A percentile compares a stretch with the other conserved stretches of the same genome.
Conservation (phyloP, 2,797 vertebrate genomes). For the Menidia menidia region DNA sequence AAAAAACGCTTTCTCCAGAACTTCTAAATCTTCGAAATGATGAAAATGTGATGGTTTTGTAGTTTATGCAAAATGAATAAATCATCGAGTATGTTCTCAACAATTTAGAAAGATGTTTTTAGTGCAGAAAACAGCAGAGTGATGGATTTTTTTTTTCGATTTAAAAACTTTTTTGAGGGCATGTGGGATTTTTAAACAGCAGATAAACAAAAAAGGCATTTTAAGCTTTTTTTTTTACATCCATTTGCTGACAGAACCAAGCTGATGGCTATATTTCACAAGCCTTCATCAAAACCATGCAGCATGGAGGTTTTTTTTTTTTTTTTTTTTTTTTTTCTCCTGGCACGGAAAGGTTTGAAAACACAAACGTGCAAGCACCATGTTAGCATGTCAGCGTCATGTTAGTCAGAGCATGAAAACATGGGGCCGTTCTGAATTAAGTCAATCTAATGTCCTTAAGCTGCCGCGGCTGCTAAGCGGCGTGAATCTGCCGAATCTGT, state of each 20-base stretch:
- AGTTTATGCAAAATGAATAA: not conserved
- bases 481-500: constrained; percentile 8
- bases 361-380: not conserved
- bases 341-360: not conserved
- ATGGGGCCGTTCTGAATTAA: not conserved
- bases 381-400: not conserved
- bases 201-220: no score
- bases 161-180: not conserved
- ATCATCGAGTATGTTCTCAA: no score
- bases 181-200: no score
- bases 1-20: constrained; percentile 24
- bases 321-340: not conserved
- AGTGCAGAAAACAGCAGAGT: not conserved
- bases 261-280: not conserved
- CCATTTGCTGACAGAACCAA: not conserved
- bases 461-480: not conserved
- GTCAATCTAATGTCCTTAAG: not conserved
- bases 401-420: not conserved
- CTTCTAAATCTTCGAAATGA: constrained; percentile 34
- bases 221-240: not conserved
- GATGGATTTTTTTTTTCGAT: not conserved
- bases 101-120: no score
- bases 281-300: not conserved
- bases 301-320: not conserved
- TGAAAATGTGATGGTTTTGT: not conserved